Conservation (phyloP, 2,888 invertebrate genomes). For the Mechanitis mazaeus region DNA sequence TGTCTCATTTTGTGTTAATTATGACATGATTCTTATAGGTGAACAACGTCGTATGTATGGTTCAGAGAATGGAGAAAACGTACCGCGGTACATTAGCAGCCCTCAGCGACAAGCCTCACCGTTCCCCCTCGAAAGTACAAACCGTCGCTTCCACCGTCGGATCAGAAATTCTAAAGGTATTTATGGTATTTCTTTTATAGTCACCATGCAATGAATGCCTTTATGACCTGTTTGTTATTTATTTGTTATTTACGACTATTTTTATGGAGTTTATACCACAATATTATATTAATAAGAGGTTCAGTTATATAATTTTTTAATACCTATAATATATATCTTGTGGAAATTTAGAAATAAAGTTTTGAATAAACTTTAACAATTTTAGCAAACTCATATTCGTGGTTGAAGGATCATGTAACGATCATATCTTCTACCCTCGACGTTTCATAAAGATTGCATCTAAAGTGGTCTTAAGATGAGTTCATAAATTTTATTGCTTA, state of each 20-base stretch:
- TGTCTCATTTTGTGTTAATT: neutral
- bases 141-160: conserved; percentile 71
- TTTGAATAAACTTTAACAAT: conserved; percentile 26
- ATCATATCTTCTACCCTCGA: conserved; percentile 22
- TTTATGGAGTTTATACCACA: no score
- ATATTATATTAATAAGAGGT: no score
- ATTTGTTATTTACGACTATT: no score
- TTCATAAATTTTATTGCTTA: conserved; percentile 2
- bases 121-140: conserved; percentile 82
- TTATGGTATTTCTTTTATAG: neutral
- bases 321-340: conserved; percentile 6
- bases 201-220: neutral
- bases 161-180: conserved; percentile 69
- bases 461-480: conserved; percentile 16
- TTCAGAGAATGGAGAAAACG: conserved; percentile 81
- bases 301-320: no score
- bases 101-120: conserved; percentile 82
- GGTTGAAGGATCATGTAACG: conserved; percentile 24
- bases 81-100: conserved; percentile 71
- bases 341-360: neutral
- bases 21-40: conserved; percentile 51
- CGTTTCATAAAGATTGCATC: conserved; percentile 25
- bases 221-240: neutral
- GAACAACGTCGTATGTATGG: conserved; percentile 83
- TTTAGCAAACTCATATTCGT: conserved; percentile 21